Evolutionary conservation across 2,888 invertebrate species (phyloP), one percentile per base, ranked within the genome.

Genomic region (Drosophila anomelani): DNA sequence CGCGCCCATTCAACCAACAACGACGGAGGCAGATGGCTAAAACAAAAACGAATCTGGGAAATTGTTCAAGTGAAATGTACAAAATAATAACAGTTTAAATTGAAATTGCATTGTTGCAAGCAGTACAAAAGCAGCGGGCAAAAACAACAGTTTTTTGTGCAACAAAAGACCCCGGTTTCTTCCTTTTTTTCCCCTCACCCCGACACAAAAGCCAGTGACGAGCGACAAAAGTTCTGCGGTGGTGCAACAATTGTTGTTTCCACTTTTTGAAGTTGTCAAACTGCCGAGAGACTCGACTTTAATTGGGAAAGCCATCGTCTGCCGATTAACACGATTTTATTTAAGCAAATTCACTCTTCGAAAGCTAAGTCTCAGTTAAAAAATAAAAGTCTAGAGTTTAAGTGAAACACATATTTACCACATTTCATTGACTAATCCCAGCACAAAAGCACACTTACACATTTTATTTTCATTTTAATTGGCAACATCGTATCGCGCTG

Each of bases 41-140:
- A 63, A 58, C 54, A 62, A 56, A 54, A 53, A 47, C 36, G 55
- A 55, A 62, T 62, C 73, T 54, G 55, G 44, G 57, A 69, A 49
- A 69, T 41, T 53, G 51, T 69, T 57, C 43, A 57, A 69, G 47
- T 41, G 54, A 60, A 56, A 72, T 56, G 49, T 64, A 73, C 57
- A 73, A 74, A 74, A 74, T 74, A 74, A 74, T 74, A 74, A 74
- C 74, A 74, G 55, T 66, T 74, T 74, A 66, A 74, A 74, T 74
- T 74, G 73, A 74, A 74, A 74, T 74, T 74, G 59, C 55, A 74
- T 46, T 74, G 75, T 61, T 61, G 60, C 60, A 61, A 61, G 60
- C 34, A 61, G 41, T 41, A 61, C 59, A 61, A 61, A 58, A 60
- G 57, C 29, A 12, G 59, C 10, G 41, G 34, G 41, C 10, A 34